These are phyloP conservation scores for Poeciliopsis retropinna DNA, from an alignment of 2,113 vertebrate genomes.

Conservation along the genomic window DNA sequence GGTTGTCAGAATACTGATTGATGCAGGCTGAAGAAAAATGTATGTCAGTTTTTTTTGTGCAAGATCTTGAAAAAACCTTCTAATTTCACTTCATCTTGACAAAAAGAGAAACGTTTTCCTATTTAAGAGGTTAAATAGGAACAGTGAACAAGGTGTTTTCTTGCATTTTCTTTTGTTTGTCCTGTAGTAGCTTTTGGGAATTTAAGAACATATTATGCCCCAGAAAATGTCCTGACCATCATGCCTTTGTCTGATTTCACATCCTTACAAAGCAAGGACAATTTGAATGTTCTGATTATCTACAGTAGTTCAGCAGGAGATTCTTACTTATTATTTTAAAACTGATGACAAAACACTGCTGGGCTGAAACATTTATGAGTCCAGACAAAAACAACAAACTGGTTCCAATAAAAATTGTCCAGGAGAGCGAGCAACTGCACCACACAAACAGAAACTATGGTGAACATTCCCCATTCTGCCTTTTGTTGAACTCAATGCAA, in stretches of 20 bases:
- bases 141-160: neutral
- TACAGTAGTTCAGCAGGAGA: neutral
- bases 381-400: neutral
- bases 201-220: neutral
- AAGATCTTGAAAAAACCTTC: too few relatives aligned
- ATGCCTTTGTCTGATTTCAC: neutral
- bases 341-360: neutral
- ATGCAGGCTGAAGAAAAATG: neutral
- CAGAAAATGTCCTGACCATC: neutral
- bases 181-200: too few relatives aligned
- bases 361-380: neutral
- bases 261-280: neutral
- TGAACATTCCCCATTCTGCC: conserved; percentile 72
- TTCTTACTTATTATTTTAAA: neutral
- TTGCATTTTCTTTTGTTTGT: neutral
- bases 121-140: neutral
- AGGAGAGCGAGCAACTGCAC: conserved; percentile 33
- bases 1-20: neutral
- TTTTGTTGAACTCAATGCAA: conserved; percentile 74
- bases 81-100: too few relatives aligned
- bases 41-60: neutral
- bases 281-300: neutral
- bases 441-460: conserved; percentile 31
- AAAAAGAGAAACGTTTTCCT: too few relatives aligned
- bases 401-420: conserved; percentile 37